Percentiles rank a stretch among this genome's conserved stretches.
Conservation (phyloP, 2,888 invertebrate species). For the Ectropis crepuscularia region DNA sequence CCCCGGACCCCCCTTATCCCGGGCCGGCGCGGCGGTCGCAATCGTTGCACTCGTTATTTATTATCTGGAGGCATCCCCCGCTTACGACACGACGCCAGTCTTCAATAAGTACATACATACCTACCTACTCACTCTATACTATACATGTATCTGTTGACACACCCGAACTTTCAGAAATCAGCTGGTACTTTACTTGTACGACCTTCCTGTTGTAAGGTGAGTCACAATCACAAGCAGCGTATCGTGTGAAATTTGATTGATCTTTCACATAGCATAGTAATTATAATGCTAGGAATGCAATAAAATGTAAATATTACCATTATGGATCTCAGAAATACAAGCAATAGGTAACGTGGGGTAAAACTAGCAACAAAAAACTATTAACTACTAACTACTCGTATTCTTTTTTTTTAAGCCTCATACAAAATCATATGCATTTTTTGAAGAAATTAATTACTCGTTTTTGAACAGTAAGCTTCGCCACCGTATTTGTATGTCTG, state of each 20-base stretch:
- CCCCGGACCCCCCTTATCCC: slow-evolving; percentile 76
- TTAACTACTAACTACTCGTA: too few species aligned
- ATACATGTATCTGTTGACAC: background rate
- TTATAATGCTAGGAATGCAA: background rate
- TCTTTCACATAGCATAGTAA: too few species aligned
- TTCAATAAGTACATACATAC: slow-evolving; percentile 46
- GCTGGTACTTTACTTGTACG: background rate
- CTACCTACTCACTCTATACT: slow-evolving; percentile 17
- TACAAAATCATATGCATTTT: background rate
- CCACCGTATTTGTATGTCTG: background rate
- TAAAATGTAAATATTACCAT: too few species aligned
- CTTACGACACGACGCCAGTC: slow-evolving; percentile 59
- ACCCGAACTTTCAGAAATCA: slow-evolving; percentile 1
- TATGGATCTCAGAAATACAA: too few species aligned
- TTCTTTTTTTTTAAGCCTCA: too few species aligned
- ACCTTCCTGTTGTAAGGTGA: background rate
- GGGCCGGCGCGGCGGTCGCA: slow-evolving; percentile 78
- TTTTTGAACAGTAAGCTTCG: background rate
- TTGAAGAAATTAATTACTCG: background rate
- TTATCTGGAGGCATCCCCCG: slow-evolving; percentile 78
- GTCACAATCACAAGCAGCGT: background rate
- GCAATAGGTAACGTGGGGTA: too few species aligned
- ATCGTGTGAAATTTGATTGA: too few species aligned
- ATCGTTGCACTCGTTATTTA: slow-evolving; percentile 85
- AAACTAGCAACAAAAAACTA: too few species aligned